These are phyloP conservation scores for Macquaria australasica DNA, from an alignment of 2,113 vertebrate genomes.

Conservation along the genomic window DNA sequence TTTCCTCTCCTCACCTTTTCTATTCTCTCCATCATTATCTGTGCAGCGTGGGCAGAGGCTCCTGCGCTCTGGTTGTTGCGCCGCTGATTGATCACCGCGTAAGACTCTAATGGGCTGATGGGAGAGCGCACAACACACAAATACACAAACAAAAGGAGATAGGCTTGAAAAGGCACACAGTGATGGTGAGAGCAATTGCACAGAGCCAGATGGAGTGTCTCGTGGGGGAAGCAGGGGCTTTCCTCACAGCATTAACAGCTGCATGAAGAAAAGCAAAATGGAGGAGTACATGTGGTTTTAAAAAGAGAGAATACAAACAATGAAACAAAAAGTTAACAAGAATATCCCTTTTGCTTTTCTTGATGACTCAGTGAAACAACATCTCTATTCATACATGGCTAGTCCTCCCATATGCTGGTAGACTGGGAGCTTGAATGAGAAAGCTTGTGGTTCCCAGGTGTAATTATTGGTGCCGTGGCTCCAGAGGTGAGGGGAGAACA, in stretches of 20 bases:
- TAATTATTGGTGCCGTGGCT: background rate
- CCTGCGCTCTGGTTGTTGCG: background rate
- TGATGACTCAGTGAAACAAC: background rate
- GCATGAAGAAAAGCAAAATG: background rate
- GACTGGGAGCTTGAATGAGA: background rate
- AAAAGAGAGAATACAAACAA: background rate
- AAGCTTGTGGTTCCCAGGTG: background rate
- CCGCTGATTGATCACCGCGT: conserved; percentile 24
- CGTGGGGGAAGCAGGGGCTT: conserved; percentile 32
- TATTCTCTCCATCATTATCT: background rate
- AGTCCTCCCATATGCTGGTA: background rate
- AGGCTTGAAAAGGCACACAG: background rate
- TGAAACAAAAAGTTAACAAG: background rate
- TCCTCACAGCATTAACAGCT: conserved; percentile 34
- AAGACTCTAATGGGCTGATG: background rate
- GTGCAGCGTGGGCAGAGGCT: background rate
- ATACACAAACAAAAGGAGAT: conserved; percentile 5
- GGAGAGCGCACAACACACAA: too few species aligned
- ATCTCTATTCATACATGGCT: background rate
- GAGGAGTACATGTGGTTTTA: background rate
- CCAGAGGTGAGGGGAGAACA: conserved; percentile 4
- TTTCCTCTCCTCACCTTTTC: background rate
- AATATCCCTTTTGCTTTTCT: background rate
- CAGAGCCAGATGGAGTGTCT: conserved; percentile 1
- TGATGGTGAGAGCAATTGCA: background rate